Evolutionary conservation across 2,113 vertebrate genomes (phyloP).

Genomic region (Rissa tridactyla): DNA sequence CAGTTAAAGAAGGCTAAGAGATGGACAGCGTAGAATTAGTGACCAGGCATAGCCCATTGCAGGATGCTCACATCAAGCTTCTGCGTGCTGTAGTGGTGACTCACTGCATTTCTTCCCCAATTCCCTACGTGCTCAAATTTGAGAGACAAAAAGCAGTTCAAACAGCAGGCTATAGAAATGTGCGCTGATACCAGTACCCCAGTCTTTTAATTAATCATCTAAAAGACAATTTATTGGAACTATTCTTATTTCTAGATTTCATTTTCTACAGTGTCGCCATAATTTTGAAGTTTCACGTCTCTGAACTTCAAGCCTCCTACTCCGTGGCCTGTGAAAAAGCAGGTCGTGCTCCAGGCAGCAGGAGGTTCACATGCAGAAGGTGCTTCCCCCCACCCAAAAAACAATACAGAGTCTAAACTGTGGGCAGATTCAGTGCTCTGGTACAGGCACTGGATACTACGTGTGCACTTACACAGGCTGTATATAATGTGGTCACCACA

Average conservation of each 20-base stretch:
- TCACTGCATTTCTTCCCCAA: neutral
- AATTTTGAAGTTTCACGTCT: neutral
- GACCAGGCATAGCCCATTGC: neutral
- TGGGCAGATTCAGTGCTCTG: neutral
- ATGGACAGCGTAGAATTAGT: neutral
- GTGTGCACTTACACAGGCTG: neutral
- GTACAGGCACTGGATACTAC: neutral
- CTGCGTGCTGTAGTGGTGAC: neutral
- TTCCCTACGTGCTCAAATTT: neutral
- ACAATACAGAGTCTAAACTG: fast-evolving
- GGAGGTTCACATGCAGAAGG: neutral
- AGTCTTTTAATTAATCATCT: neutral
- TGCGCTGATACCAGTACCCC: neutral
- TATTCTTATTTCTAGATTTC: neutral
- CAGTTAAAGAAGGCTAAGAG: neutral
- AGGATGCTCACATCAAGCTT: neutral
- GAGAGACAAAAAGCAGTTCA: neutral
- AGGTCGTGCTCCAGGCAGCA: neutral
- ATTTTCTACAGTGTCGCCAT: neutral
- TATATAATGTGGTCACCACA: neutral
- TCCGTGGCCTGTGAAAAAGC: neutral
- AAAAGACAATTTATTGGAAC: neutral
- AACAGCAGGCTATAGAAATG: neutral
- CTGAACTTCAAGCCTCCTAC: neutral
- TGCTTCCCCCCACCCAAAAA: neutral